Evolutionary conservation across 1,140 invertebrate species (phyloP).

Genomic region (Drosophila melanica): DNA sequence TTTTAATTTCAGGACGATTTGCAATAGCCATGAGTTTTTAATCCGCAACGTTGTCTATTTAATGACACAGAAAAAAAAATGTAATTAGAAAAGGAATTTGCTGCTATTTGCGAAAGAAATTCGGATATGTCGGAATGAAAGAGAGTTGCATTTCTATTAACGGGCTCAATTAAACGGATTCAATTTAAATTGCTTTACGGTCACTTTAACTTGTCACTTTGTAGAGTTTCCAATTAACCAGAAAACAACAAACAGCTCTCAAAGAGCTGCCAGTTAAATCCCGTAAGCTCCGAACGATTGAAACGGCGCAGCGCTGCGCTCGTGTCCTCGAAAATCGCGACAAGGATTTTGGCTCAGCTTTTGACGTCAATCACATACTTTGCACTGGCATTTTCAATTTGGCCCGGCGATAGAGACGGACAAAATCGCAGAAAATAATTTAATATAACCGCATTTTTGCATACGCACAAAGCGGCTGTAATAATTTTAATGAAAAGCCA

Average conservation of each 20-base stretch:
- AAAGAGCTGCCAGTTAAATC: not conserved
- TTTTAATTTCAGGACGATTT: too few species aligned
- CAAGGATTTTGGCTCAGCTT: conserved; percentile 7
- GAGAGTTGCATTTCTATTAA: not conserved
- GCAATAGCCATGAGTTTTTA: too few species aligned
- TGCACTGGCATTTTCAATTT: conserved; percentile 40
- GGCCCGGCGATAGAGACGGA: not conserved
- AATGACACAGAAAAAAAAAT: too few species aligned
- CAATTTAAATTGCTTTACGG: conserved; percentile 1
- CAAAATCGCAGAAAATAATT: conserved; percentile 51
- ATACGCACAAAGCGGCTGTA: conserved; percentile 17
- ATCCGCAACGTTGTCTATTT: too few species aligned
- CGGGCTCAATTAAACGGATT: conserved; percentile 36
- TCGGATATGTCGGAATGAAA: too few species aligned
- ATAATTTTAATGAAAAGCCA: conserved; percentile 45
- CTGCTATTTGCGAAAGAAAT: too few species aligned
- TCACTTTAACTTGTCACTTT: not conserved
- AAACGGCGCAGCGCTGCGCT: not conserved
- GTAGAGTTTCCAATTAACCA: not conserved
- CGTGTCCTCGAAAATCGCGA: not conserved
- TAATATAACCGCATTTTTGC: conserved; percentile 46
- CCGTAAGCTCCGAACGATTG: conserved; percentile 5
- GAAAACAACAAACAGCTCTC: not conserved
- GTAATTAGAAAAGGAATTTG: too few species aligned
- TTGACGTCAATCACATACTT: conserved; percentile 54